A percentile compares a stretch with the other conserved stretches of the same genome.
Conservation (phyloP, 2,888 invertebrate species). For the Drosophila flavopinicola region DNA sequence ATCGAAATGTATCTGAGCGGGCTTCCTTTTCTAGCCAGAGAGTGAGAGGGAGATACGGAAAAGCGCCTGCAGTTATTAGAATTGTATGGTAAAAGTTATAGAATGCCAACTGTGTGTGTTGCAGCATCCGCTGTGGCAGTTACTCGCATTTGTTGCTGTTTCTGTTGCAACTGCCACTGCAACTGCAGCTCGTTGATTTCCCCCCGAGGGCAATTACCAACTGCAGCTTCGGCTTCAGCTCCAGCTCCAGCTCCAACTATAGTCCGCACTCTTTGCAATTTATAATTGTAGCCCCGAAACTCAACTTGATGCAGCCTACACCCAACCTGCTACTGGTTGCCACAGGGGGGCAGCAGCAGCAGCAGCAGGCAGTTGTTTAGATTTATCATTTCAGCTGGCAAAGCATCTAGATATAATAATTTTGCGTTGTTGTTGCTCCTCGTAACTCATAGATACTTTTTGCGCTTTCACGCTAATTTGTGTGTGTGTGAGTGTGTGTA, state of each 20-base stretch:
- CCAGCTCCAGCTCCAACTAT: slow-evolving; percentile 6
- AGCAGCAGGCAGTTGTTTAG: slow-evolving; percentile 52
- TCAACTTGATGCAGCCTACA: slow-evolving; percentile 52
- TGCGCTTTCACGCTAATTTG: slow-evolving; percentile 62
- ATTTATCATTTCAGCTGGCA: slow-evolving; percentile 70
- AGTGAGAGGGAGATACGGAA: no score
- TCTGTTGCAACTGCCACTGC: slow-evolving; percentile 21
- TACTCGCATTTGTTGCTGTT: slow-evolving; percentile 13
- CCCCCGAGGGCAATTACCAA: slow-evolving; percentile 61
- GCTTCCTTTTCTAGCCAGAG: slow-evolving; percentile 37
- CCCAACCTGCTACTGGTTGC: slow-evolving; percentile 49
- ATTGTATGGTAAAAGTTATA: slow-evolving; percentile 61
- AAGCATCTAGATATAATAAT: slow-evolving; percentile 61
- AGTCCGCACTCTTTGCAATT: slow-evolving; percentile 51
- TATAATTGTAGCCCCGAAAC: slow-evolving; percentile 64
- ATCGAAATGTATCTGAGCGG: slow-evolving; percentile 50
- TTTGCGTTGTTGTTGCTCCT: slow-evolving; percentile 42
- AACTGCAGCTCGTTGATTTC: slow-evolving; percentile 55
- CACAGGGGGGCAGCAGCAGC: slow-evolving; percentile 4
- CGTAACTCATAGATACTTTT: slow-evolving; percentile 44
- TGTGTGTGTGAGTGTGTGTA: slow-evolving; percentile 28
- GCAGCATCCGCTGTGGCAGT: slow-evolving; percentile 41
- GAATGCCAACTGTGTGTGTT: slow-evolving; percentile 55
- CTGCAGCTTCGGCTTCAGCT: slow-evolving; percentile 13
- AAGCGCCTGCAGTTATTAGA: slow-evolving; percentile 66